Evolutionary conservation across 2,113 vertebrate species (phyloP), one percentile per base, ranked within the genome.

Genomic region (Toxostoma redivivum): DNA sequence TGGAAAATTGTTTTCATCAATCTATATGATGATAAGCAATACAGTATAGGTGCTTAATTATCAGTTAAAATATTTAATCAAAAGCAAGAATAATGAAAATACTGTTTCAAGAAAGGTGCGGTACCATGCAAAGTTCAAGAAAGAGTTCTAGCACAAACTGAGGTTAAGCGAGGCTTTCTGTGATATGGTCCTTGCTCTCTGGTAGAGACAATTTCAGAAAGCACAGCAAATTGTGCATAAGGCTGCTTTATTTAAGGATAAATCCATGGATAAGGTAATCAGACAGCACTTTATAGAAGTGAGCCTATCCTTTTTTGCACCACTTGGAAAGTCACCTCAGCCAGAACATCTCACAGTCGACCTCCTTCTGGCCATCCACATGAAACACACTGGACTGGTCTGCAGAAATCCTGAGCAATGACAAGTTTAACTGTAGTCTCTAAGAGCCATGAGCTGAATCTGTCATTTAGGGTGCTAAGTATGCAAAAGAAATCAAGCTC

Each of bases 401-500:
- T 93, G 64, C 71, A 86, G 60, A 93, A 94, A 77, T 58, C 57
- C 53, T 57, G n/a, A 90, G 79, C 90, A 60, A n/a, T 42, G 50
- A 62, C 47, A 83, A 86, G 10, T 83, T 44, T 35, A 85, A 67
- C 87, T 51, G 45, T 22, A 88, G 62, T 40, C 35, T 50, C 42
- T 42, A 53, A 58, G 47, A 88, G 33, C 62, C 48, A 66, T 77
- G 60, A 94, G 81, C 90, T 78, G 78, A 90, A 92, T 90, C 74
- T 95, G 78, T 60, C 92, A 81, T 77, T 82, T 77, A 88, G 53
- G 56, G 51, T 77, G 54, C 45, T 92, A 94, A 90, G 51, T 60
- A 95, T 50, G 86, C 85, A 95, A 66, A 88, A 77, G 37, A 90
- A 91, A 82, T 88, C 92, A 96, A 91, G 93, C 48, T 86, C 40